These are phyloP conservation scores for Macrotus californicus DNA, from an alignment of 2,113 vertebrate species.

Conservation along the genomic window DNA sequence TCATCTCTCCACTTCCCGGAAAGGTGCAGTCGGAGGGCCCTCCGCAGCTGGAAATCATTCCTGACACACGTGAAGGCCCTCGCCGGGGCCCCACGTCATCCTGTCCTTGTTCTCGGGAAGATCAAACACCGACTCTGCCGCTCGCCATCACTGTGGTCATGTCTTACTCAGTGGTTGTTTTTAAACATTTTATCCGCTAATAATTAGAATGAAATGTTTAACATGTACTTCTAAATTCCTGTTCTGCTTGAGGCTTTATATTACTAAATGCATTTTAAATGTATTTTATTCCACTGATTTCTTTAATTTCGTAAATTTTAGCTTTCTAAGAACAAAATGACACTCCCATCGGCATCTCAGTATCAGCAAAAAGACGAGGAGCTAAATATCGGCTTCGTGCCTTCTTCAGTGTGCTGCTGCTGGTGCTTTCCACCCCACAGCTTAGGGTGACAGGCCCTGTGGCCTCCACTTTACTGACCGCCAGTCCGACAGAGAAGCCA, in stretches of 20 bases:
- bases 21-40: not conserved
- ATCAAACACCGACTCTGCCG: too few species aligned
- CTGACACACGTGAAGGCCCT: too few species aligned
- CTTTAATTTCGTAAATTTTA: not conserved
- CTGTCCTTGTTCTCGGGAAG: not conserved
- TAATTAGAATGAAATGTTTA: not conserved
- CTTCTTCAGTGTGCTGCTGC: not conserved
- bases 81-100: rapidly evolving
- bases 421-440: not conserved
- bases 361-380: not conserved
- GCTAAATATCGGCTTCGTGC: rapidly evolving
- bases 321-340: not conserved
- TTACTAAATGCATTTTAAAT: not conserved
- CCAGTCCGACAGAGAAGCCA: not conserved
- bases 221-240: not conserved
- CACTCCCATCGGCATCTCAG: not conserved
- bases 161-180: not conserved
- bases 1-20: not conserved
- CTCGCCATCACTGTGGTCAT: not conserved
- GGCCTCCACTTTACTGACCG: not conserved
- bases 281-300: not conserved
- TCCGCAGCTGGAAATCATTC: not conserved
- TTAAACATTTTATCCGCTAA: not conserved
- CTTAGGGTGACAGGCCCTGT: rapidly evolving
- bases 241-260: not conserved